Evolutionary conservation across 2,888 invertebrate species (phyloP), one percentile per base, ranked within the genome.

Genomic region (Emmelina monodactyla): DNA sequence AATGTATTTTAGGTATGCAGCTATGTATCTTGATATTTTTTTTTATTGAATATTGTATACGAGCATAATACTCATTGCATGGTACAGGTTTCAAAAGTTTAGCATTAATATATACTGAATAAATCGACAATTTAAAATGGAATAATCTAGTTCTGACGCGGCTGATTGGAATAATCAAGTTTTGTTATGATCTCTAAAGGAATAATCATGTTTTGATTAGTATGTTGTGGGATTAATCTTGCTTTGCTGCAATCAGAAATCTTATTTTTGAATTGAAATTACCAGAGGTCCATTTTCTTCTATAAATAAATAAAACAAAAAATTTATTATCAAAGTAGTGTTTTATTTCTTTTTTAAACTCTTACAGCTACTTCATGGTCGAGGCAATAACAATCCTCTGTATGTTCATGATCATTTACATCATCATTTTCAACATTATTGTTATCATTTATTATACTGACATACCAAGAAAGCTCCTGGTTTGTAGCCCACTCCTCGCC

Each of bases 401-500:
- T 30, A 30, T 30, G 30, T 30, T 30, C 30, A 30, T 30, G 30
- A 30, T 30, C 30, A 30, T 30, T 30, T 13, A 14, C 30, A 30
- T 30, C 30, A 30, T 30, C 13, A 30, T 14, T 30, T 30, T 30
- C 30, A 30, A 14, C 30, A 30, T 30, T 14, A 30, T 30, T 13
- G 14, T 14, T 30, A 30, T 30, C 15, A 30, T 13, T 30, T 10
- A 30, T 30, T 30, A 30, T 30, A 30, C 30, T 30, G 30, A 30
- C 30, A 30, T 30, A 30, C 30, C 13, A 30, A 30, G 14, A 30
- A 5, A 30, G 30, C 30, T 30, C 30, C 14, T 30, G 30, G 30
- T 30, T 30, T 30, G 3, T 14, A 30, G 30, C 30, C 30, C 30
- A 30, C 30, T 30, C 30, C 30, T 30, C 30, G 25, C 25, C 25